phyloP scores from a whole-genome alignment of 2,113 vertebrate genomes.

The Sylvilagus bachmani region DNA sequence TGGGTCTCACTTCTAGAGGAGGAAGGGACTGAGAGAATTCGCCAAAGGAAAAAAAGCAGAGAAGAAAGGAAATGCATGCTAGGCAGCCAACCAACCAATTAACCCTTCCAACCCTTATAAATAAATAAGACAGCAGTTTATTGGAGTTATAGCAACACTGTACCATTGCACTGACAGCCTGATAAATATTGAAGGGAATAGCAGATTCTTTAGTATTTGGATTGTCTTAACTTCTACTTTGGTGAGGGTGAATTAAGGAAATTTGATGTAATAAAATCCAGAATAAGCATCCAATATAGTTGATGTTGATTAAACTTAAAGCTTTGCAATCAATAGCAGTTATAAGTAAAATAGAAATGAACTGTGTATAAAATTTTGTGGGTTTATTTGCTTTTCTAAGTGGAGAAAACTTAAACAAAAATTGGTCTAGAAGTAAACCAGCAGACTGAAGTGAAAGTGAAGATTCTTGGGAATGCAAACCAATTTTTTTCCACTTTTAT shows the following conservation, averaged over 20 bases:
- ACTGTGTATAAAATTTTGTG: constrained; percentile 34
- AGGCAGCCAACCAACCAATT: background rate
- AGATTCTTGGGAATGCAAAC: constrained; percentile 38
- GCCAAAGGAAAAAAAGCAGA: background rate
- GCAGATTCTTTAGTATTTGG: background rate
- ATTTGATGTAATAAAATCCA: background rate
- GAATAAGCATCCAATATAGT: constrained; percentile 32
- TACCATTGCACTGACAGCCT: background rate
- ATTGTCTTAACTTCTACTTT: constrained; percentile 26
- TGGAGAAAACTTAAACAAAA: constrained; percentile 54
- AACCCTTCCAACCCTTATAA: background rate
- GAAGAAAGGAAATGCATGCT: background rate
- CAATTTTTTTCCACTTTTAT: constrained; percentile 24
- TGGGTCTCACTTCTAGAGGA: background rate
- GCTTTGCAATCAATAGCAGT: constrained; percentile 57
- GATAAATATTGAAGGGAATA: background rate
- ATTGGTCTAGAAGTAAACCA: constrained; percentile 38
- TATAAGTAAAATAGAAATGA: constrained; percentile 53
- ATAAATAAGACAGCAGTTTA: background rate
- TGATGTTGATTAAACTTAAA: constrained; percentile 53
- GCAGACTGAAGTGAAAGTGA: constrained; percentile 40
- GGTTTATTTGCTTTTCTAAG: constrained; percentile 49
- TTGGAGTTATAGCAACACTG: background rate
- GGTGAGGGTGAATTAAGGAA: constrained; percentile 20
- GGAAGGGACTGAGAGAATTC: background rate